phyloP scores from a whole-genome alignment of 2,888 invertebrate genomes.

The Epiblema foenella region DNA sequence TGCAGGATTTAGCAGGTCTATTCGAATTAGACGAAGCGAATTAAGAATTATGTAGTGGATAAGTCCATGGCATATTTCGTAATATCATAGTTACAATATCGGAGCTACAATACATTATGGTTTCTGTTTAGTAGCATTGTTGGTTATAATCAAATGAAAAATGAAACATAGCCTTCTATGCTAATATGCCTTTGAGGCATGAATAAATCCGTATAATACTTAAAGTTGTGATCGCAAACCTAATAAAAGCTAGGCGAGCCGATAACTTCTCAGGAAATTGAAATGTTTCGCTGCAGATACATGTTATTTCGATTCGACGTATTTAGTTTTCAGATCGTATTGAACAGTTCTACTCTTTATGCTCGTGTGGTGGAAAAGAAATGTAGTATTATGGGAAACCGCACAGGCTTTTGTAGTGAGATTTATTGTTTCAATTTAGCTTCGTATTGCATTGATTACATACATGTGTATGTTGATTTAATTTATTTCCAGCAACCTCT shows the following conservation, averaged over 20 bases:
- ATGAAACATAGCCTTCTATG: slow-evolving; percentile 8
- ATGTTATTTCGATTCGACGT: slow-evolving; percentile 36
- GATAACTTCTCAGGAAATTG: slow-evolving; percentile 53
- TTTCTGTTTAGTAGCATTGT: no score
- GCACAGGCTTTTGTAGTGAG: not conserved
- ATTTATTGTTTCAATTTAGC: not conserved
- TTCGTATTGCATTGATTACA: not conserved
- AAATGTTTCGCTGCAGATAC: slow-evolving; percentile 49
- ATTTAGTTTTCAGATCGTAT: slow-evolving; percentile 35
- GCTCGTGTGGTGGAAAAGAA: not conserved
- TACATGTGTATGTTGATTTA: not conserved
- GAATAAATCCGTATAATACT: slow-evolving; percentile 8
- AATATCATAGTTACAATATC: no score
- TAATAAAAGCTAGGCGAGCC: slow-evolving; percentile 43
- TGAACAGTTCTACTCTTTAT: slow-evolving; percentile 31
- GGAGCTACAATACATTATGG: no score
- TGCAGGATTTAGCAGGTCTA: no score
- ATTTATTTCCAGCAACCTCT: not conserved
- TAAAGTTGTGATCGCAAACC: slow-evolving; percentile 42
- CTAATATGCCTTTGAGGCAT: no score
- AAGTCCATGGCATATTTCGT: no score
- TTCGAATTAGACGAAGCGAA: no score
- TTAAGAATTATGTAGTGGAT: no score
- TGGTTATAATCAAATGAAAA: not conserved
- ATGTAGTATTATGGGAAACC: slow-evolving; percentile 1